phyloP scores from a whole-genome alignment of 2,888 invertebrate species.

The Drosophila sordidapex region DNA sequence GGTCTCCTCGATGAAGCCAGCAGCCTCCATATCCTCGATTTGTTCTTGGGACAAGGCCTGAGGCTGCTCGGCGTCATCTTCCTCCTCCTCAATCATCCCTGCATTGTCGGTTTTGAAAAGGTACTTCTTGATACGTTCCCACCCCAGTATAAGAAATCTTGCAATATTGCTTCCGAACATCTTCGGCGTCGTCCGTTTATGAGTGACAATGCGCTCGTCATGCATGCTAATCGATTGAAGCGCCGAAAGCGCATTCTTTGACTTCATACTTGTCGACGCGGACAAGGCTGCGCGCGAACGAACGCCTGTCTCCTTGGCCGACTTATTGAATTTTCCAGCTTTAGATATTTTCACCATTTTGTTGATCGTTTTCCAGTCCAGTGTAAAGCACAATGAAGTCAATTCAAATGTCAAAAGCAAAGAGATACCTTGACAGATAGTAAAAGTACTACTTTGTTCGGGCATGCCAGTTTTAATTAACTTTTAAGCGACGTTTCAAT shows the following conservation, averaged over 20 bases:
- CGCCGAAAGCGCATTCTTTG: slow-evolving; percentile 91
- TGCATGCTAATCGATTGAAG: slow-evolving; percentile 93
- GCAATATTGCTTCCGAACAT: slow-evolving; percentile 97
- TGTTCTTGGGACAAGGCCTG: slow-evolving; percentile 39
- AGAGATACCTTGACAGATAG: slow-evolving; percentile 13
- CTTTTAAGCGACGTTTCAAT: too few species aligned
- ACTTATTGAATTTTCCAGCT: slow-evolving; percentile 98
- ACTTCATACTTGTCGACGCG: slow-evolving; percentile 91
- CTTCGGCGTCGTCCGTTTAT: slow-evolving; percentile 93
- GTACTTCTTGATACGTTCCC: slow-evolving; percentile 91
- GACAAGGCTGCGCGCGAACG: slow-evolving; percentile 97
- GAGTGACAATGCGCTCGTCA: slow-evolving; percentile 89
- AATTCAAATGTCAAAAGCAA: neutral
- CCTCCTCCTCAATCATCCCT: slow-evolving; percentile 87
- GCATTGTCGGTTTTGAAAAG: slow-evolving; percentile 85
- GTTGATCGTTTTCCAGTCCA: slow-evolving; percentile 58
- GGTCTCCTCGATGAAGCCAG: too few species aligned
- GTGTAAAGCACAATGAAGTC: neutral
- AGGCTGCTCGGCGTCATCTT: slow-evolving; percentile 86
- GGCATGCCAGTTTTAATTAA: too few species aligned
- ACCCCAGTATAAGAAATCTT: slow-evolving; percentile 92
- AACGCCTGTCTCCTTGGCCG: slow-evolving; percentile 99
- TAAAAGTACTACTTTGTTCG: too few species aligned
- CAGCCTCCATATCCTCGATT: too few species aligned
- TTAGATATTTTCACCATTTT: slow-evolving; percentile 97